phyloP scores from a whole-genome alignment of 2,113 vertebrate species.

The Dromiciops gliroides region DNA sequence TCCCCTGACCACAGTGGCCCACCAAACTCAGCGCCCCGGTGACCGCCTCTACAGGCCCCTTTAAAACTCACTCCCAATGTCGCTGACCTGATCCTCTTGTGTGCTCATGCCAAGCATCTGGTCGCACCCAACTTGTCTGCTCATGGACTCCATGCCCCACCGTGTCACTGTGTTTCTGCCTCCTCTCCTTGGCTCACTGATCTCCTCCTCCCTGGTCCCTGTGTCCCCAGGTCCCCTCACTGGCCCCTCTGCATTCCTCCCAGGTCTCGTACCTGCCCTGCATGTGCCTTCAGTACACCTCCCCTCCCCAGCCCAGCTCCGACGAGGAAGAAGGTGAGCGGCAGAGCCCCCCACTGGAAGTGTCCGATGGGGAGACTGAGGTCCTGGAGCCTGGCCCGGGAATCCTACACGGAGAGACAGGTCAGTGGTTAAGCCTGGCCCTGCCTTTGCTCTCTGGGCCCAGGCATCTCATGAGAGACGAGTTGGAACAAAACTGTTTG shows the following conservation, averaged over 20 bases:
- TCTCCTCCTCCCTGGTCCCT: background rate
- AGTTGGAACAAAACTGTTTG: too few relatives aligned
- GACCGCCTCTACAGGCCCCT: background rate
- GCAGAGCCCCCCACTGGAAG: conserved; percentile 93
- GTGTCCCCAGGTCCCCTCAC: background rate
- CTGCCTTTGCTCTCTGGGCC: too few relatives aligned
- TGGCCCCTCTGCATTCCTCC: background rate
- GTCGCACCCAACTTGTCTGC: background rate
- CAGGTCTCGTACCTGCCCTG: conserved; percentile 85
- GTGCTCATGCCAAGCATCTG: too few relatives aligned
- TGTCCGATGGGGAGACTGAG: conserved; percentile 95
- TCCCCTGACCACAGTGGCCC: background rate
- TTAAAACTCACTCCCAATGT: background rate
- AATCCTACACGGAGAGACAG: conserved; percentile 90
- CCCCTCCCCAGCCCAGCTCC: conserved; percentile 91
- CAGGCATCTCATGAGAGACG: too few relatives aligned
- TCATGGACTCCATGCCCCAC: background rate
- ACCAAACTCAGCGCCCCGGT: background rate
- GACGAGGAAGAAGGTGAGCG: conserved; percentile 94
- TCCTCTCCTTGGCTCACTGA: background rate
- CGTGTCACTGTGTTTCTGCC: background rate
- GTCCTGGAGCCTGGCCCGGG: conserved; percentile 88
- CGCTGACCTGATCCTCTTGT: background rate
- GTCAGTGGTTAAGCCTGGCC: conserved; percentile 79
- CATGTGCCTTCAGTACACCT: conserved; percentile 87